phyloP scores from a whole-genome alignment of 2,888 invertebrate species.

The Gordius sp. region DNA sequence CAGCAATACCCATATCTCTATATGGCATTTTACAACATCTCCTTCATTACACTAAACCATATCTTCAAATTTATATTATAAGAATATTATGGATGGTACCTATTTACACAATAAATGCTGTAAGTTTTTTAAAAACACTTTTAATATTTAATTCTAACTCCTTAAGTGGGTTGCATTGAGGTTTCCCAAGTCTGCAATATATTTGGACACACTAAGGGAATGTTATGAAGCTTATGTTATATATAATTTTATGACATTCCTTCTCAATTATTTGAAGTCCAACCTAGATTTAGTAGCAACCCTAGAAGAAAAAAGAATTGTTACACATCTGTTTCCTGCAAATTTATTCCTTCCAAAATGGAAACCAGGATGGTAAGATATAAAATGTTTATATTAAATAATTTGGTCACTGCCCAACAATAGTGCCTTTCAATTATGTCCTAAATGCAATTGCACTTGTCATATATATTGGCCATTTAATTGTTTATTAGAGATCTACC shows the following conservation, averaged over 20 bases:
- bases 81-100: conserved; percentile 12
- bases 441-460: too few species aligned
- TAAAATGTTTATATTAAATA: too few species aligned
- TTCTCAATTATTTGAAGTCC: conserved; percentile 56
- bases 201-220: conserved; percentile 67
- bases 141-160: too few species aligned
- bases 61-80: conserved; percentile 12
- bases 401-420: too few species aligned
- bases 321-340: background rate
- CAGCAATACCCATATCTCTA: background rate
- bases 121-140: too few species aligned
- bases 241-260: conserved; percentile 82
- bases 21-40: conserved; percentile 13
- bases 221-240: conserved; percentile 93
- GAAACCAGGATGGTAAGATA: background rate
- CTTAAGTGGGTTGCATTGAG: conserved; percentile 67
- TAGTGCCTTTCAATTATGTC: too few species aligned
- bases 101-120: conserved; percentile 8
- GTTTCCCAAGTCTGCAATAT: conserved; percentile 60
- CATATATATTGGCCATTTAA: too few species aligned
- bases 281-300: background rate
- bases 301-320: conserved; percentile 4
- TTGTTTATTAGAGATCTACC: too few species aligned
- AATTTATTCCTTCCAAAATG: background rate
- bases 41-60: conserved; percentile 8